phyloP scores from a whole-genome alignment of 1,140 invertebrate genomes.

The Atopsyche davidsoni region DNA sequence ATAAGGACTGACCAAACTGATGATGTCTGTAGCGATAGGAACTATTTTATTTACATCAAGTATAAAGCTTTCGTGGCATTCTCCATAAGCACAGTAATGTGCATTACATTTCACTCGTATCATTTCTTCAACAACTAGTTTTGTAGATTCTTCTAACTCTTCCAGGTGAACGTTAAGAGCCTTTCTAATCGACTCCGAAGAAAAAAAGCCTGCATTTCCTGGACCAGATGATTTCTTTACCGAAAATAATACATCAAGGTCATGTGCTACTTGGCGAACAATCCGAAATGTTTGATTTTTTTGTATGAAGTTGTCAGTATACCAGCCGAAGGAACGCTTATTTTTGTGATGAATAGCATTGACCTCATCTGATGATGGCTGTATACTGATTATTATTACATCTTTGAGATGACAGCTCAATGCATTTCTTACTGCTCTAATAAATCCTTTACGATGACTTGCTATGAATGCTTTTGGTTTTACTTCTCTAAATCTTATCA shows the following conservation, averaged over 20 bases:
- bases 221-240: slow-evolving; percentile 51
- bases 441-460: slow-evolving; percentile 71
- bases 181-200: slow-evolving; percentile 58
- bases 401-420: slow-evolving; percentile 65
- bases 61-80: slow-evolving; percentile 68
- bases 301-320: not conserved
- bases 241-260: slow-evolving; percentile 78
- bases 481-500: slow-evolving; percentile 67
- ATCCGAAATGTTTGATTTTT: slow-evolving; percentile 18
- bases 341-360: slow-evolving; percentile 27
- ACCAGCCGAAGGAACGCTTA: slow-evolving; percentile 18
- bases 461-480: slow-evolving; percentile 75
- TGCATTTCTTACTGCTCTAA: slow-evolving; percentile 63
- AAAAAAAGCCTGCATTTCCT: slow-evolving; percentile 44
- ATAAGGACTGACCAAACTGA: slow-evolving; percentile 73
- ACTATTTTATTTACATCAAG: slow-evolving; percentile 62
- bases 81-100: slow-evolving; percentile 66
- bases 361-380: slow-evolving; percentile 44
- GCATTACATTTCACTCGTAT: slow-evolving; percentile 65
- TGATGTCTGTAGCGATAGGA: slow-evolving; percentile 64
- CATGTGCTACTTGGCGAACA: slow-evolving; percentile 37
- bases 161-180: slow-evolving; percentile 57
- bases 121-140: slow-evolving; percentile 67
- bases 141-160: slow-evolving; percentile 64
- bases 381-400: slow-evolving; percentile 59